Base-by-base conservation (phyloP, 2,113 vertebrate genomes). In the Sylvietta virens region DNA sequence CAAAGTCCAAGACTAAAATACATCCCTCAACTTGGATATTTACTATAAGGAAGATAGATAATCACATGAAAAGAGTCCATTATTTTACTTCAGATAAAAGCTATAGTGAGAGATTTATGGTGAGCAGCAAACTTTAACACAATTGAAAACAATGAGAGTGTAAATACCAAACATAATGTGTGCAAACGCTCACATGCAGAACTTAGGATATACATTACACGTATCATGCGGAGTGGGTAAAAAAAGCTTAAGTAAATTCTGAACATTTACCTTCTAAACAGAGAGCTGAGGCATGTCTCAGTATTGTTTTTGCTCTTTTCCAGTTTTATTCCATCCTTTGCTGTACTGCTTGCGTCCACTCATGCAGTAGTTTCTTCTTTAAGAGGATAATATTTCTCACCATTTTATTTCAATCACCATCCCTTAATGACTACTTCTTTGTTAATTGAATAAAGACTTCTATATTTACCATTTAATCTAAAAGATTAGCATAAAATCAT, bases 401-500 rank as follows among this genome's bases (percentile, higher is more conserved):
- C 4, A 45, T 69, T 84, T 87, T 76, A 79, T 93, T 92, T 77
- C 80, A 58, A 15, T 82, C n/a, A 47, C 33, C 42, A 51, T 40
- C 60, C 54, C 20, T 73, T 81, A 90, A 92, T 92, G 74, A 87
- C 35, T 65, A 47, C 19, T 82, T 51, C 67, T 84, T 81, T 54
- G 27, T 86, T 93, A 94, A 96, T 88, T 88, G 44, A 92, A 90
- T 93, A 90, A 90, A 86, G 76, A 77, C 69, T 93, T 97, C 65
- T 89, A 20, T 92, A 95, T 93, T 93, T 88, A 65, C 72, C 69
- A 72, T 90, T 93, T 88, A 91, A 81, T 90, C 65, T 81, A 65
- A 90, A 97, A 95, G 48, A 97, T 93, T 95, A 90, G 84, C 77
- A 84, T 81, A 91, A 92, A 96, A 92, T 51, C 56, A 69, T 80